Base-by-base conservation (phyloP, 1,140 invertebrate genomes). In the Drosophila ercepeae region DNA sequence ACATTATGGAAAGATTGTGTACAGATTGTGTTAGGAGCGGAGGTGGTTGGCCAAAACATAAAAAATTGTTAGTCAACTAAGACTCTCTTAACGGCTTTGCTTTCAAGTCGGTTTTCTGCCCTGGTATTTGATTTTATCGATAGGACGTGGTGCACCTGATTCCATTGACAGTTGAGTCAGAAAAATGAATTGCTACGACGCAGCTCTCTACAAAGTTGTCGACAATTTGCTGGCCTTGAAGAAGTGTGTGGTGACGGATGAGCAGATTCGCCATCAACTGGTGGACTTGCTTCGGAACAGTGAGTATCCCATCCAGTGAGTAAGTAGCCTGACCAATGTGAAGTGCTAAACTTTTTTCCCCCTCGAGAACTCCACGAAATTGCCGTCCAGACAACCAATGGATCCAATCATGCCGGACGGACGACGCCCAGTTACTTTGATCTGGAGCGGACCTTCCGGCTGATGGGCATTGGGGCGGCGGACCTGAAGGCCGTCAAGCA, bases 1-100 rank as follows among this genome's bases (percentile, higher is more conserved):
- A 44, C 52, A 53, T 65, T 50, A 77, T 74, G 76, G 73, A 88
- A 81, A 88, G 81, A 86, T 86, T 86, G 65, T 76, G 76, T 51
- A 70, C 54, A 71, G 34, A 79, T 60, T 64, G 57, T 55, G 52
- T 64, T 59, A 46, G 27, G 29, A 50, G 39, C 14, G 61, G 25
- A 19, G 27, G 42, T 1, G 41, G 8, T 21, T 4, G 7, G 11
- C 7, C 16, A 21, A 21, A 60, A 39, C n/a, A 5, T 7, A 39
- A 39, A 39, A 7, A 36, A 36, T 13, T 36, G 13, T 36, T 13
- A 4, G 4, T 36, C 9, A 9, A 9, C 9, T 32, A 9, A 11
- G 9, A 32, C 29, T 32, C 4, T 25, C 7, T 4, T 1, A 13
- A 14, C n/a, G 1, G 9, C 14, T 27, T 4, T 9, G 9, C 7